These are phyloP conservation scores for Neoscelio sp. DNA, from an alignment of 2,888 invertebrate species.

Conservation along the genomic window DNA sequence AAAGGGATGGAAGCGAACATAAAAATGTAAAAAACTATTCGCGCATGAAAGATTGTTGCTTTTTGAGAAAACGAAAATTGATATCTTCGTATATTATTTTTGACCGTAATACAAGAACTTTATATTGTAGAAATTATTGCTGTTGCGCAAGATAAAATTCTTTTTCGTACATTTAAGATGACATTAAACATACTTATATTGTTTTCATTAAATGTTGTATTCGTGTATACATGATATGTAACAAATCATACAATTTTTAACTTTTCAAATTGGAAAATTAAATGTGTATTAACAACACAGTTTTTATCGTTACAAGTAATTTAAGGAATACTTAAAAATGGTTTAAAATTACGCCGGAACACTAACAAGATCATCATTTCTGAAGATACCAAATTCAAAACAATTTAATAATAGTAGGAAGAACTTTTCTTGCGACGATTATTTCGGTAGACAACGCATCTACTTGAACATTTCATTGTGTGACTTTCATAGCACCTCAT, in stretches of 20 bases:
- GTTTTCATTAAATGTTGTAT: too few relatives aligned
- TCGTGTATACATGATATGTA: too few relatives aligned
- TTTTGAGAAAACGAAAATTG: constrained; percentile 21
- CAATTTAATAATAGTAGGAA: constrained; percentile 21
- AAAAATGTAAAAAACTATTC: constrained; percentile 18
- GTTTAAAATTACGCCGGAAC: too few relatives aligned
- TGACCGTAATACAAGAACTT: constrained; percentile 33
- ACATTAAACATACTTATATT: too few relatives aligned
- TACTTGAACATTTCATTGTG: constrained; percentile 38
- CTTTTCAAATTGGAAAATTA: too few relatives aligned
- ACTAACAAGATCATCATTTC: too few relatives aligned
- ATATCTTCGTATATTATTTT: constrained; percentile 23
- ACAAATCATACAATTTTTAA: too few relatives aligned
- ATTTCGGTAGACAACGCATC: constrained; percentile 33
- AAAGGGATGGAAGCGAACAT: too few relatives aligned
- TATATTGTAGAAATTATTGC: constrained; percentile 36
- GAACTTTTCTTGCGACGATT: constrained; percentile 19
- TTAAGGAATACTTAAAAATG: too few relatives aligned
- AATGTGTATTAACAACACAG: too few relatives aligned
- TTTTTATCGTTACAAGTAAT: too few relatives aligned
- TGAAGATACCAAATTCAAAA: neutral
- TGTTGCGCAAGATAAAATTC: constrained; percentile 32
- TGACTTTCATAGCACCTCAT: constrained; percentile 40
- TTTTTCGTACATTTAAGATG: too few relatives aligned
- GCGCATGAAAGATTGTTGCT: constrained; percentile 3